Base-by-base conservation (phyloP, 2,113 vertebrate genomes). In the Malurus elegans region DNA sequence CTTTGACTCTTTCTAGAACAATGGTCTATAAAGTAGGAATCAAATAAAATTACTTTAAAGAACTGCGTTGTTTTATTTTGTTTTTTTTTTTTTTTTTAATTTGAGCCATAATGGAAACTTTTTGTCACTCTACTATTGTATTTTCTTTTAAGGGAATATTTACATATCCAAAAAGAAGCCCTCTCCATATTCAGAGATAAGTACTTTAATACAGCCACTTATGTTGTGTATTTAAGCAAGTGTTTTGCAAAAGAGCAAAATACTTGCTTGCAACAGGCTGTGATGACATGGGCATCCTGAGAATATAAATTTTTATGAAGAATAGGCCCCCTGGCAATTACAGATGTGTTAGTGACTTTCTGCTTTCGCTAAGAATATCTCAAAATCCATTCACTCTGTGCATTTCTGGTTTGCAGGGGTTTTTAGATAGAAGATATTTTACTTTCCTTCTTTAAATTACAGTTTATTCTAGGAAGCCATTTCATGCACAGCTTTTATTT, bases 121-220 rank as follows among this genome's bases (percentile, higher is more conserved):
- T 97, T 94, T 96, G 76, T 92, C 91, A 93, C 73, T 93, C 93
- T 94, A 40, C 88, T 96, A 73, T 93, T 96, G 89, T 88, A 87
- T 94, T 97, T 92, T 96, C 93, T 97, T 98, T 97, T 97, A 98
- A 96, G 95, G 95, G 71, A 96, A 91, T 98, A 95, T 95, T 95
- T 98, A 89, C 84, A 95, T 92, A 92, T 81, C 91, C 79, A 84
- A 92, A 97, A 97, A 96, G 90, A 94, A 97, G 45, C 70, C 86
- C 92, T 95, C 93, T 96, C 70, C 94, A 97, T 95, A 93, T 96
- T 97, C 94, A 72, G 84, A 97, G 95, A 96, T 95, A 95, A 96
- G 96, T 94, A 97, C 94, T 96, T 97, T 95, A 97, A 97, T 96
- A 96, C 57, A 97, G 64, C 91, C 95, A 96, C 93, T 97, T 94